A percentile compares a stretch with the other conserved stretches of the same genome.
phyloP scores from a whole-genome alignment of 2,113 vertebrate species.

The Pseudopipra pipra region DNA sequence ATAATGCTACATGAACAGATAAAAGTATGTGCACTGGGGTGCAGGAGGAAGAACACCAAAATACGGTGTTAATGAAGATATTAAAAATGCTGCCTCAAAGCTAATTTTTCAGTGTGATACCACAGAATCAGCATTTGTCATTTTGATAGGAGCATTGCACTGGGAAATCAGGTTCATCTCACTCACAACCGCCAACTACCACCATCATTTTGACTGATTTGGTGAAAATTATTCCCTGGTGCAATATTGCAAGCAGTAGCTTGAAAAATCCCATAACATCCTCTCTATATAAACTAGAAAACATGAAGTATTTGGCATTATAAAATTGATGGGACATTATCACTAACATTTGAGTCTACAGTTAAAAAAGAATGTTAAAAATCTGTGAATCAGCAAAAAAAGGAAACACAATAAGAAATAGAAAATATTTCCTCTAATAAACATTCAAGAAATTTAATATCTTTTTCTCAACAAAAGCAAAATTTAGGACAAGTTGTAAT shows the following conservation, averaged over 20 bases:
- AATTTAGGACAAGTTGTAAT: neutral
- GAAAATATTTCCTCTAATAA: neutral
- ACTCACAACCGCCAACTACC: neutral
- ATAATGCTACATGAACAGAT: neutral
- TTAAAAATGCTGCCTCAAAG: neutral
- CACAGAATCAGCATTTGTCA: neutral
- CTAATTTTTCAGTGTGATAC: neutral
- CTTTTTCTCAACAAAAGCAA: neutral
- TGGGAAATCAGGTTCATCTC: neutral
- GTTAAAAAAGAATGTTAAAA: neutral
- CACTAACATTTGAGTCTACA: neutral
- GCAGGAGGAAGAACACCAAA: neutral
- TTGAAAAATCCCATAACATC: neutral
- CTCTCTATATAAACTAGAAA: neutral
- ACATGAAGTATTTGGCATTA: neutral
- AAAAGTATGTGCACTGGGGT: neutral
- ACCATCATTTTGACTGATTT: neutral
- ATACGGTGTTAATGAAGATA: neutral
- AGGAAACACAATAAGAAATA: neutral
- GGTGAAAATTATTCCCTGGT: neutral
- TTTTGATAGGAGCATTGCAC: neutral
- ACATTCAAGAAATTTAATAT: neutral
- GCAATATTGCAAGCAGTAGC: neutral
- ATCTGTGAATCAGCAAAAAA: neutral
- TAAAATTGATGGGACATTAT: neutral